Conservation (phyloP, 2,797 vertebrate species). For the Furcifer pardalis region DNA sequence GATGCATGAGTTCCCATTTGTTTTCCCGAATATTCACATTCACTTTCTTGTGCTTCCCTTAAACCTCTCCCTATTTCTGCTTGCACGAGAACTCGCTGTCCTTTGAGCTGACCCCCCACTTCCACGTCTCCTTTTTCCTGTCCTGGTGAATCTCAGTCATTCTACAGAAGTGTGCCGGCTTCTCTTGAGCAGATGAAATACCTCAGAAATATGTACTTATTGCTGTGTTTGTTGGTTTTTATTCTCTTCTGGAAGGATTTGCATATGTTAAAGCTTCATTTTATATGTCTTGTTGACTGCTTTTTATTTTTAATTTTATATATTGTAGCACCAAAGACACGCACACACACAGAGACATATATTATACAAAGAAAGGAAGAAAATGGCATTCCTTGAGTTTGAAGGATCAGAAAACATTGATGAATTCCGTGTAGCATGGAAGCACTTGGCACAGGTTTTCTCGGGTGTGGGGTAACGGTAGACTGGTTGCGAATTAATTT, state of each 20-base stretch:
- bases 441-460: not conserved
- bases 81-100: not conserved
- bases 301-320: constrained; percentile 62
- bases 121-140: not conserved
- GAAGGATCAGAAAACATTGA: constrained; percentile 55
- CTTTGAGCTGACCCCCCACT: not conserved
- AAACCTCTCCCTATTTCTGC: not conserved
- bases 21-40: not conserved
- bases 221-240: constrained; percentile 58
- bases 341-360: not conserved
- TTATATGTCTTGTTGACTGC: constrained; percentile 74
- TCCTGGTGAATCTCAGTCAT: constrained; percentile 58
- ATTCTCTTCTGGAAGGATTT: constrained; percentile 78
- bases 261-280: constrained; percentile 75
- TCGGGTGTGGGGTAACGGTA: not conserved
- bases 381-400: constrained; percentile 12
- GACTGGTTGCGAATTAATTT: constrained; percentile 11
- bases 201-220: constrained; percentile 78
- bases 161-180: constrained; percentile 65
- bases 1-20: not conserved
- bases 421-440: constrained; percentile 33
- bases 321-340: constrained; percentile 77
- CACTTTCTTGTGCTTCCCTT: not conserved
- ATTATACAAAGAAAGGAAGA: not conserved
- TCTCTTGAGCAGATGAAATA: constrained; percentile 77